Conservation (phyloP, 2,888 invertebrate species). For the Bhutanitis thaidina region DNA sequence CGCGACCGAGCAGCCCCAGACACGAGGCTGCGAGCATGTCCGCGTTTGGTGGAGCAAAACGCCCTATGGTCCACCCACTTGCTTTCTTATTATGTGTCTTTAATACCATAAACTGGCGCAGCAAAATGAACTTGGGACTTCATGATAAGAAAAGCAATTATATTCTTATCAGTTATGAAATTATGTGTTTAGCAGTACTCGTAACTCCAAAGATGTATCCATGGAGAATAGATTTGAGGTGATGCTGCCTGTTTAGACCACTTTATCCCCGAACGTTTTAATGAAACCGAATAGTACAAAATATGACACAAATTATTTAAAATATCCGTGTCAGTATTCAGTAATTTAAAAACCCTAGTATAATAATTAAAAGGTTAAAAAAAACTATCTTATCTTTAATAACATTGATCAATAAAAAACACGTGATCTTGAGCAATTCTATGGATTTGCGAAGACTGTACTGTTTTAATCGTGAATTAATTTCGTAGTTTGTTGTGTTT, state of each 20-base stretch:
- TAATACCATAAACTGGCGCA: slow-evolving; percentile 17
- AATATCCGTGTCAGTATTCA: no score
- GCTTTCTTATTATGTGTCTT: slow-evolving; percentile 68
- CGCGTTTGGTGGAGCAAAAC: slow-evolving; percentile 60
- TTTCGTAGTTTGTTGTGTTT: slow-evolving; percentile 77
- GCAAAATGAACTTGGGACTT: slow-evolving; percentile 29
- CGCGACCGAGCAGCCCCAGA: slow-evolving; percentile 78
- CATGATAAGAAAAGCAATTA: slow-evolving; percentile 74
- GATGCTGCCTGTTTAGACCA: slow-evolving; percentile 44
- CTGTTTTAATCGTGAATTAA: slow-evolving; percentile 66
- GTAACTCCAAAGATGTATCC: slow-evolving; percentile 70
- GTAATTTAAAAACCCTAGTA: no score
- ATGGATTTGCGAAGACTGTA: slow-evolving; percentile 78
- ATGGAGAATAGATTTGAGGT: slow-evolving; percentile 36
- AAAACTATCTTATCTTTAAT: no score
- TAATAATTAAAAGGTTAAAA: no score
- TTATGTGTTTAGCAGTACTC: slow-evolving; percentile 74
- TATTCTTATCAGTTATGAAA: slow-evolving; percentile 58
- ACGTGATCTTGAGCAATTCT: slow-evolving; percentile 35
- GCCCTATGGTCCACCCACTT: slow-evolving; percentile 66
- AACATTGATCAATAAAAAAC: no score
- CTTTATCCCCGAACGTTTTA: background rate
- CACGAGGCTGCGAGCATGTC: slow-evolving; percentile 79
- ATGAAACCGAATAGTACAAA: background rate
- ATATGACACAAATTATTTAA: no score